phyloP scores from a whole-genome alignment of 2,797 vertebrate species.

The Halcyon leucocephala region DNA sequence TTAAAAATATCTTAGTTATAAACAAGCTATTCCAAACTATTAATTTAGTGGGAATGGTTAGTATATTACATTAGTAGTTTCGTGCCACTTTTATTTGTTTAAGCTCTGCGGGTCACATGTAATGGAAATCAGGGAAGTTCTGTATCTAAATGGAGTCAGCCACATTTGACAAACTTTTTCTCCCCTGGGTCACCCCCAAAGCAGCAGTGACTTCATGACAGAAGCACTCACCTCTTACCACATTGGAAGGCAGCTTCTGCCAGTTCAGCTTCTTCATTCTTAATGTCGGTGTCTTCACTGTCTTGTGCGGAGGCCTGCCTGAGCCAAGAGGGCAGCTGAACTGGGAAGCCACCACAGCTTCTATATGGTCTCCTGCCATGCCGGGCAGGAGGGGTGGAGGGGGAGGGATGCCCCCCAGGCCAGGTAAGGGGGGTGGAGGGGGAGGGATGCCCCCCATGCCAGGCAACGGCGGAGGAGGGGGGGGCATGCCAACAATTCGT shows the following conservation, averaged over 20 bases:
- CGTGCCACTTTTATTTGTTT: not conserved
- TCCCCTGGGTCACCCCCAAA: not conserved
- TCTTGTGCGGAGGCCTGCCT: constrained; percentile 55
- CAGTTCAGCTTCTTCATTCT: constrained; percentile 99
- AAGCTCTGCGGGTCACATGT: not conserved
- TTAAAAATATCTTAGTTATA: not conserved
- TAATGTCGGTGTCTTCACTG: constrained; percentile 82
- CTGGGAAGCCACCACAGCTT: constrained; percentile 80
- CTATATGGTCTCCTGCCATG: constrained; percentile 49
- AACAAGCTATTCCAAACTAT: not conserved
- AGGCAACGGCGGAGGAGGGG: too few relatives aligned
- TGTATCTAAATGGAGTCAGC: not conserved
- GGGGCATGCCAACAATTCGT: too few relatives aligned
- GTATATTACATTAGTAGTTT: not conserved
- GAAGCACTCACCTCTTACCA: constrained; percentile 84
- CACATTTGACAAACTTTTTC: not conserved
- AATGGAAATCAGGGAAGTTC: not conserved
- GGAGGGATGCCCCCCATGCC: too few relatives aligned
- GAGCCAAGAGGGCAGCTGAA: constrained; percentile 75
- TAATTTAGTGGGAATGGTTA: not conserved
- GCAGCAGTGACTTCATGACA: not conserved
- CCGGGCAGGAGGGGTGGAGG: constrained; percentile 51
- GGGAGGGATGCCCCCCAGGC: not conserved
- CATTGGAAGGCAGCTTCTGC: constrained; percentile 90
- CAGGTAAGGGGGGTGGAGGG: not conserved